Conservation (phyloP, 1,140 invertebrate genomes). For the Drosophila obscura region DNA sequence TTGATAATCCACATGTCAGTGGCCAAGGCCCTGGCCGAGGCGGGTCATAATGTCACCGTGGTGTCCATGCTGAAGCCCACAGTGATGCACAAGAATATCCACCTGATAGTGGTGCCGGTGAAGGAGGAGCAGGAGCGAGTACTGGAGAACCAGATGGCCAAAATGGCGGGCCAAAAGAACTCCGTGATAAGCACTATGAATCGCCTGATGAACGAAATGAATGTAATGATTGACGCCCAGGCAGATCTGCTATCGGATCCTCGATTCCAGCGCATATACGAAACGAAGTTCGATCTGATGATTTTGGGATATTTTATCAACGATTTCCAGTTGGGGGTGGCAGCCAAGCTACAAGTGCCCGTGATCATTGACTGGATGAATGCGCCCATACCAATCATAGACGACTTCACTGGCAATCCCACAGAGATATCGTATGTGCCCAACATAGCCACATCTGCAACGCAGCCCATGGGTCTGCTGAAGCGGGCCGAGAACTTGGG, state of each 20-base stretch:
- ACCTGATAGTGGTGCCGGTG: constrained; percentile 58
- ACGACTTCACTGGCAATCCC: constrained; percentile 63
- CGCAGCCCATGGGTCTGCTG: constrained; percentile 36
- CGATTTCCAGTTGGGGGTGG: constrained; percentile 69
- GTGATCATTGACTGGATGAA: constrained; percentile 62
- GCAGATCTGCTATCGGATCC: constrained; percentile 49
- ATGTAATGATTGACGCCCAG: constrained; percentile 57
- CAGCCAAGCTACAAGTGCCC: constrained; percentile 62
- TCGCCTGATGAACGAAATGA: constrained; percentile 44
- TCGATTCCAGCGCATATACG: constrained; percentile 62
- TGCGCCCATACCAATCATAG: constrained; percentile 21
- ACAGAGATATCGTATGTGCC: constrained; percentile 62
- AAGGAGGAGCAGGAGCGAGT: constrained; percentile 42
- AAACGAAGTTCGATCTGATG: constrained; percentile 75
- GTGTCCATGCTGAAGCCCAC: constrained; percentile 55
- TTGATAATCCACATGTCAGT: constrained; percentile 75
- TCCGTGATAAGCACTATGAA: constrained; percentile 19
- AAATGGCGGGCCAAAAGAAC: constrained; percentile 55
- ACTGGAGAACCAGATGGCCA: constrained; percentile 39
- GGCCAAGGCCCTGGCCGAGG: constrained; percentile 59
- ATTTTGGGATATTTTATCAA: constrained; percentile 73
- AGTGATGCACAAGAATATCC: constrained; percentile 59
- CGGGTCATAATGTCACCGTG: constrained; percentile 75
- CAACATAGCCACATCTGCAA: constrained; percentile 5
- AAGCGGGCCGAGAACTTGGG: constrained; percentile 15